Base-by-base conservation (phyloP, 2,888 invertebrate genomes). In the Eilema griseolum region DNA sequence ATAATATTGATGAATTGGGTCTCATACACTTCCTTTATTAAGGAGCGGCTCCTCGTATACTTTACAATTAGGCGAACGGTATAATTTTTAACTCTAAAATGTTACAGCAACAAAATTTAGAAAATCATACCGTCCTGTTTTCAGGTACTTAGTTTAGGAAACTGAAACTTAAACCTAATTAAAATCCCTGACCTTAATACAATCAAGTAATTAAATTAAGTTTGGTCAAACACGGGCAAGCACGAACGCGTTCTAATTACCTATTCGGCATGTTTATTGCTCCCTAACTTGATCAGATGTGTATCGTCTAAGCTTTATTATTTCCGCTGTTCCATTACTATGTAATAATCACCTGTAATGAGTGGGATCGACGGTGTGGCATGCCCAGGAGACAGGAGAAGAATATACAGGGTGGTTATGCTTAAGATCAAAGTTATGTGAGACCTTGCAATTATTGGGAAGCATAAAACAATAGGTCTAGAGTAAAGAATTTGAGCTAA, bases 261-360 rank as follows among this genome's bases (percentile, higher is more conserved):
- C 75, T 79, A 75, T 80, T 76, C 37, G 80, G 77, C 78, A 77
- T 78, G 79, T 81, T 82, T 82, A 82, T 76, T 73, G 73, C 73
- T 74, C 70, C 72, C 73, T 81, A 79, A 77, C 77, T 76, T 76
- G 69, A 80, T 77, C 80, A 81, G 86, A 86, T 86, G 78, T 71
- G 66, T 88, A 88, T 88, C 87, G 66, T 56, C 37, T 64, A 72
- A 80, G 79, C 78, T 88, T 88, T 86, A 87, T 87, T 83, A 80
- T 85, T 87, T 88, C 88, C 88, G 82, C 76, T 80, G 76, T 76
- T 78, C 73, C 75, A 70, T 82, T 75, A 77, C 33, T 70, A 70
- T 67, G 67, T 72, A 70, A 76, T 79, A 76, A 81, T 63, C 61
- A 69, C 71, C 63, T 76, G 77, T 79, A 71, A 81, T 73, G 71